phyloP scores from a whole-genome alignment of 1,140 invertebrate genomes.

The Apis laboriosa region DNA sequence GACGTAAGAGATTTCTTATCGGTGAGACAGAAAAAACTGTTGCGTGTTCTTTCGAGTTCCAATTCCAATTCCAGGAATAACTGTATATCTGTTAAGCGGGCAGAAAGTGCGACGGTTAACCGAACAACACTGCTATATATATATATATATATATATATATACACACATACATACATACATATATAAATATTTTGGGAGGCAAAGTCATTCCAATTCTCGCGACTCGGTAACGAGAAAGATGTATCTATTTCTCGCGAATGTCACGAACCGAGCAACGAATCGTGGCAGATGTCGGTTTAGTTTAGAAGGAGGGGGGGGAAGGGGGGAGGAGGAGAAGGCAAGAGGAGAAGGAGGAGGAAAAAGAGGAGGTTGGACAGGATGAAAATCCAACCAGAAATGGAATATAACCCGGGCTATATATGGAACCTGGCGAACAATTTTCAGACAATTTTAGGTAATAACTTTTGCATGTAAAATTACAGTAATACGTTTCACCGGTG shows the following conservation, averaged over 20 bases:
- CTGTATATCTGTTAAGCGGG: too few relatives aligned
- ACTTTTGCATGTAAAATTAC: conserved; percentile 78
- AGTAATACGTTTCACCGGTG: conserved; percentile 72
- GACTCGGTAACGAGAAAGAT: neutral
- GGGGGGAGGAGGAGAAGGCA: neutral
- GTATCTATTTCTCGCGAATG: neutral
- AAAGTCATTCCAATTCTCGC: neutral
- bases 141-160: too few relatives aligned
- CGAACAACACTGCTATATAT: too few relatives aligned
- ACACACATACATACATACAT: neutral
- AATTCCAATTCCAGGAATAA: too few relatives aligned
- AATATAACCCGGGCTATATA: conserved; percentile 1
- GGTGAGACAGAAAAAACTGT: too few relatives aligned
- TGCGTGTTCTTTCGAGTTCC: too few relatives aligned
- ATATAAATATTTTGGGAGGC: neutral
- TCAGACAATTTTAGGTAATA: conserved; percentile 78
- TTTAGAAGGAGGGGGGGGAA: conserved; percentile 10
- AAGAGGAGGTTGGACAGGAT: neutral
- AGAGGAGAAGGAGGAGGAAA: neutral
- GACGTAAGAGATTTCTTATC: too few relatives aligned
- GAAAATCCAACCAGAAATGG: neutral
- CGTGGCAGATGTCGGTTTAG: conserved; percentile 35
- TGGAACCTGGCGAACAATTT: conserved; percentile 66
- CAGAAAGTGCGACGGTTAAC: too few relatives aligned
- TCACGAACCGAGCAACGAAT: neutral